Evolutionary conservation across 2,113 vertebrate species (phyloP), one percentile per base, ranked within the genome.

Genomic region (Cyanoliseus patagonus): DNA sequence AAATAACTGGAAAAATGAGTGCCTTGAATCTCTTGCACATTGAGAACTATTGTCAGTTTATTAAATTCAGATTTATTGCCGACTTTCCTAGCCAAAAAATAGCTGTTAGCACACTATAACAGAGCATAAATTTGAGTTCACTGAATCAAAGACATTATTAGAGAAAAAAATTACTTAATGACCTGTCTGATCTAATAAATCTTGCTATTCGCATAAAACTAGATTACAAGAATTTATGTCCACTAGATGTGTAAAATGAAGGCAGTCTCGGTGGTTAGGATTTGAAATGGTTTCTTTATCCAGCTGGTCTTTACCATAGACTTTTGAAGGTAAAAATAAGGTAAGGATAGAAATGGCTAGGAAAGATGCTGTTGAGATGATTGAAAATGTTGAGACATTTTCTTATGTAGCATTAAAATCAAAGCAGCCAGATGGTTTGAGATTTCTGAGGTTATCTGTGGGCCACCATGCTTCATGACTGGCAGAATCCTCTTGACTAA

Each of bases 21-120:
- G 75, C 80, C 82, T 92, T 90, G 77, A 93, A 91, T 88, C 69
- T 90, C 93, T 95, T 92, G 97, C 92, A 93, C 62, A 84, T 91
- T 91, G 97, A 76, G 83, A 86, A 95, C 96, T 96, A 96, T 97
- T 98, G 97, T 98, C 97, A 97, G 89, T 98, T 98, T 97, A 98
- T 98, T 98, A 98, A 98, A 97, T 93, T 97, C 96, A 97, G 97
- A 98, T 98, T 98, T 98, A 98, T 91, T 81, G 88, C 94, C 69
- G 86, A 95, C 75, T 97, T 94, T 93, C 39, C 95, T 88, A 92
- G 73, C 90, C 93, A 89, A 97, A 97, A 97, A 84, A 92, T 95
- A 96, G 94, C 95, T 97, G 95, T 95, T 97, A 96, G 80, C 84
- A 88, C 91, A 96, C 91, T 81, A 94, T 97, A 97, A 97, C 75